Percentiles rank a stretch among this genome's conserved stretches.
Conservation (phyloP, 2,888 invertebrate genomes). For the Thereva unica region DNA sequence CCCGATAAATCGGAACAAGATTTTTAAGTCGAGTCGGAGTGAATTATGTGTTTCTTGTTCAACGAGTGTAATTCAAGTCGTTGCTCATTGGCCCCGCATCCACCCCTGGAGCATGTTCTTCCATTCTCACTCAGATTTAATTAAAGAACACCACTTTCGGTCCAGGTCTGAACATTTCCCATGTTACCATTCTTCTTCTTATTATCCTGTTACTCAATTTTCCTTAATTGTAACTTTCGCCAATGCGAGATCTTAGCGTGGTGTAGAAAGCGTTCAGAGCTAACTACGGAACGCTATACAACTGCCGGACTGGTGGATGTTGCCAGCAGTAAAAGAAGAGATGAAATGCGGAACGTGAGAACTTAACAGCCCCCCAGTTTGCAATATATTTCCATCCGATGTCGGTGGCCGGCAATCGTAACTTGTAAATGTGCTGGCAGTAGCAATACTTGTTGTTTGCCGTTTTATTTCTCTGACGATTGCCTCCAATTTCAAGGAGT, state of each 20-base stretch:
- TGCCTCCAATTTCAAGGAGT: slow-evolving; percentile 42
- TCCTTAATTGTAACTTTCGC: slow-evolving; percentile 35
- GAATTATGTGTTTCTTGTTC: slow-evolving; percentile 28
- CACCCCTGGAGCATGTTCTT: slow-evolving; percentile 14
- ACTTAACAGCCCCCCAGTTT: slow-evolving; percentile 41
- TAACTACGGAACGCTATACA: slow-evolving; percentile 9
- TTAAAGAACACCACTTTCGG: slow-evolving; percentile 20
- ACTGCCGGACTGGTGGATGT: not conserved
- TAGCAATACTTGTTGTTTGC: slow-evolving; percentile 32
- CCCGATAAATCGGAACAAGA: slow-evolving; percentile 26
- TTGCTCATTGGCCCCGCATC: slow-evolving; percentile 21
- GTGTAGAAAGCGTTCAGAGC: slow-evolving; percentile 28
- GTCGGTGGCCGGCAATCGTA: slow-evolving; percentile 34
- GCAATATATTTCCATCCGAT: slow-evolving; percentile 39
- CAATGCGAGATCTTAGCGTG: slow-evolving; percentile 21
- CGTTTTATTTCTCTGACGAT: slow-evolving; percentile 41
- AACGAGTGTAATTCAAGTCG: slow-evolving; percentile 24
- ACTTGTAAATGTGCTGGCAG: slow-evolving; percentile 35
- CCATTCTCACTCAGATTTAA: slow-evolving; percentile 32
- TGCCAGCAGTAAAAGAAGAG: slow-evolving; percentile 9
- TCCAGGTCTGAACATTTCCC: slow-evolving; percentile 25
- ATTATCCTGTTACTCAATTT: slow-evolving; percentile 35
- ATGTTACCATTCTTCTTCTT: slow-evolving; percentile 31
- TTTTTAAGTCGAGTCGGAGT: slow-evolving; percentile 16
- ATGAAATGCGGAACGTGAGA: slow-evolving; percentile 38